A percentile compares a stretch with the other conserved stretches of the same genome.
Evolutionary conservation across 2,888 invertebrate species (phyloP).

Genomic region (Rhagium mordax): DNA sequence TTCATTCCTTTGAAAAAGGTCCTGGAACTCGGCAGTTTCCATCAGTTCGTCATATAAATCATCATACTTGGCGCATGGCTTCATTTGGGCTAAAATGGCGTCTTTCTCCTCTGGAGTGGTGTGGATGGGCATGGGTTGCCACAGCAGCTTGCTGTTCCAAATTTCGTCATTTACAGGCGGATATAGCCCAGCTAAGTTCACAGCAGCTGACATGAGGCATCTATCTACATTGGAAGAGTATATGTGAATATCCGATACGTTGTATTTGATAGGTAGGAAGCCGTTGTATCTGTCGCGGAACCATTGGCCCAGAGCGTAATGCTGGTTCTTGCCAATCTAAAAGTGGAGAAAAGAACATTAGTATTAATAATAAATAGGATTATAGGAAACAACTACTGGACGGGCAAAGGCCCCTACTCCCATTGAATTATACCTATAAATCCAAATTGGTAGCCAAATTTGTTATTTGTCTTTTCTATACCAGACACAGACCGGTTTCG

Average conservation of each 20-base stretch:
- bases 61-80: background rate
- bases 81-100: background rate
- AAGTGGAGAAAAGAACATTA: too few species aligned
- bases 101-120: conserved; percentile 71
- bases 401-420: too few species aligned
- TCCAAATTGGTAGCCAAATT: too few species aligned
- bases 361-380: too few species aligned
- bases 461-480: too few species aligned
- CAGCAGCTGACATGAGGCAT: background rate
- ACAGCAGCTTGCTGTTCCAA: background rate
- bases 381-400: too few species aligned
- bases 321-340: background rate
- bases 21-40: conserved; percentile 2
- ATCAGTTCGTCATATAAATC: background rate
- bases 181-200: background rate
- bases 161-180: background rate
- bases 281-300: background rate
- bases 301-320: conserved; percentile 1
- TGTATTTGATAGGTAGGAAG: background rate
- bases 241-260: background rate
- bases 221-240: background rate
- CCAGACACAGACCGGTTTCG: too few species aligned
- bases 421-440: too few species aligned
- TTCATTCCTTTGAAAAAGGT: conserved; percentile 24
- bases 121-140: conserved; percentile 62